A percentile compares a stretch with the other conserved stretches of the same genome.
Evolutionary conservation across 2,113 vertebrate genomes (phyloP).

Genomic region (Salvelinus alpinus): DNA sequence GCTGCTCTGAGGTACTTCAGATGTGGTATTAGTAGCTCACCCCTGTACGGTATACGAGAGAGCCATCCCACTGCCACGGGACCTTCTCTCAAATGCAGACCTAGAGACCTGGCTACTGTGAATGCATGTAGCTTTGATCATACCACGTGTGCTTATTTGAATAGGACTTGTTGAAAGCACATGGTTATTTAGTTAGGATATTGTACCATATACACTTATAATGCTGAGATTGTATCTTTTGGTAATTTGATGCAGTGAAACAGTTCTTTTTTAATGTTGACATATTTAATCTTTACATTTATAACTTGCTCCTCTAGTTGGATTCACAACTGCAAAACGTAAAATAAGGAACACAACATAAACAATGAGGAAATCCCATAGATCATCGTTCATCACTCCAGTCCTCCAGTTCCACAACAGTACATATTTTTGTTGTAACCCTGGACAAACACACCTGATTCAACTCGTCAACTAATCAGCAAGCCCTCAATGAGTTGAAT

Average conservation of each 20-base stretch:
- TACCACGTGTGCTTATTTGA: background rate
- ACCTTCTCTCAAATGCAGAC: too few species aligned
- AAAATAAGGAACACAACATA: background rate
- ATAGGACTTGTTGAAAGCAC: constrained; percentile 3
- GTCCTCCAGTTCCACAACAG: too few species aligned
- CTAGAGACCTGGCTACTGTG: background rate
- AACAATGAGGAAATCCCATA: background rate
- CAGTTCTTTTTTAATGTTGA: background rate
- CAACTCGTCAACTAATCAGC: too few species aligned
- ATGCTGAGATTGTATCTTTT: background rate
- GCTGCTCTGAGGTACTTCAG: background rate
- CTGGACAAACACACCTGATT: too few species aligned
- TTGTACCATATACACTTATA: background rate
- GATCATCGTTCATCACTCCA: background rate
- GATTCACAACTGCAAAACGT: background rate
- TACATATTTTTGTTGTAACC: too few species aligned
- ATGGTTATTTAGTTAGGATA: background rate
- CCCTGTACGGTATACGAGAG: background rate
- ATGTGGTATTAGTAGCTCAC: background rate
- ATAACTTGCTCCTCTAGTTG: background rate
- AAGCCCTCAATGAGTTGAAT: too few species aligned
- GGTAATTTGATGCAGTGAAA: background rate
- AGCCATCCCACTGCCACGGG: background rate
- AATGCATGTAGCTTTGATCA: background rate
- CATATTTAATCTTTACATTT: background rate